Evolutionary conservation across 1,140 invertebrate species (phyloP), one percentile per base, ranked within the genome.

Genomic region (Venustaconcha ellipsiformis): DNA sequence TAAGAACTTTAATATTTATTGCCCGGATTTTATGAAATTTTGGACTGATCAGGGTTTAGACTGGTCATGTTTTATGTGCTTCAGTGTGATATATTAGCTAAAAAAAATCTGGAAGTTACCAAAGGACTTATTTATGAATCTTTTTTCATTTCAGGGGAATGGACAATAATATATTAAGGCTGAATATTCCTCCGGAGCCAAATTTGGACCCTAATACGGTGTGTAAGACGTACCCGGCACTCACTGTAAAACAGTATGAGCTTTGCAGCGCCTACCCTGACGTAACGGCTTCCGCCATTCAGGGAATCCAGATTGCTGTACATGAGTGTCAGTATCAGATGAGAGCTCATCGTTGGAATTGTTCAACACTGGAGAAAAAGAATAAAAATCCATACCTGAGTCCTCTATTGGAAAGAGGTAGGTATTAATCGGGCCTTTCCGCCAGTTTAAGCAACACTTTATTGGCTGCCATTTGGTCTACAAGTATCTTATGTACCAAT

Each of bases 201-300:
- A 79, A 86, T 56, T 69, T 87, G 37, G 87, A 88, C 73, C 85
- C 87, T 4, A 87, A 87, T 76, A 87, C 86, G 2, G 86, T 87
- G 20, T 88, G 87, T 68, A 86, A 86, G 74, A 88, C 85, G 14
- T 88, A 85, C 67, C 94, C 95, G 17, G 95, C 95, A 20, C 91
- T 98, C 83, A 94, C 95, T 14, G 92, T 92, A 79, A 92, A 92
- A 72, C 96, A 98, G 90, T 92, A 95, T 68, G 93, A 95, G 79
- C 93, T 97, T 90, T 98, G 96, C 88, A 92, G 92, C 79, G 92
- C 93, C 74, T 93, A 94, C 79, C 96, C 96, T 14, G 95, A 96
- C 87, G 95, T 95, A 26, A 93, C 96, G 88, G 94, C 95, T n/a
- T 95, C 95, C 37, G 93, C 96, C 23, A 95, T 95, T 15, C 94